Base-by-base conservation (phyloP, 2,113 vertebrate species). In the Siniperca knerii region DNA sequence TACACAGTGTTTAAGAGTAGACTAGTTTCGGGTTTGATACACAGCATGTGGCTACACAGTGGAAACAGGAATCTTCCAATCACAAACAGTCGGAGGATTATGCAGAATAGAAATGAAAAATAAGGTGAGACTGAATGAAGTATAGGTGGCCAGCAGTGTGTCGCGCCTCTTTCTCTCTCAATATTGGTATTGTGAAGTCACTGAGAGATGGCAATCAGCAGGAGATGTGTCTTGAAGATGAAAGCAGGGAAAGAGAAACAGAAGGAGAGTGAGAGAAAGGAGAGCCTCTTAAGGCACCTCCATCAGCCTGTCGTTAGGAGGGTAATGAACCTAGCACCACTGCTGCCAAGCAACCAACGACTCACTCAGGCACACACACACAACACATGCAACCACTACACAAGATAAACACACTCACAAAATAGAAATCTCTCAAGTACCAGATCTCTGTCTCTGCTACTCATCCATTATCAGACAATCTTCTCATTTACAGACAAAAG, bases 231-330 rank as follows among this genome's bases (percentile, higher is more conserved):
- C 75, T 62, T 4, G 57, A 85, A 92, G 93, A 93, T 90, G 80
- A 91, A 90, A 86, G 83, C 52, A 70, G 67, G 69, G 90, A 82
- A 83, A 86, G 85, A 92, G 80, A 89, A 89, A 87, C 82, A 90
- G 81, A 90, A 89, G 76, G 70, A 90, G 77, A 90, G 87, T 12
- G 62, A 77, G 84, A 87, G 82, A 89, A 85, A 89, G 72, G 84
- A 87, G 79, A 82, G 90, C 80, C 90, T 93, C 89, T 92, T 83
- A 85, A 90, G 82, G 77, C 81, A 84, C 85, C 91, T 94, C 92
- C 92, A 94, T 94, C 93, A 94, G 92, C 76, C 88, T 81, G 86
- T 91, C 91, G 83, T 95, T 95, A 94, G 92, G 91, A 87, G 89
- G 84, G 89, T 94, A 95, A 94, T 94, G 94, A 95, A 94, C 91